Evolutionary conservation across 2,888 invertebrate genomes (phyloP).

Genomic region (Stenodera caucasica): DNA sequence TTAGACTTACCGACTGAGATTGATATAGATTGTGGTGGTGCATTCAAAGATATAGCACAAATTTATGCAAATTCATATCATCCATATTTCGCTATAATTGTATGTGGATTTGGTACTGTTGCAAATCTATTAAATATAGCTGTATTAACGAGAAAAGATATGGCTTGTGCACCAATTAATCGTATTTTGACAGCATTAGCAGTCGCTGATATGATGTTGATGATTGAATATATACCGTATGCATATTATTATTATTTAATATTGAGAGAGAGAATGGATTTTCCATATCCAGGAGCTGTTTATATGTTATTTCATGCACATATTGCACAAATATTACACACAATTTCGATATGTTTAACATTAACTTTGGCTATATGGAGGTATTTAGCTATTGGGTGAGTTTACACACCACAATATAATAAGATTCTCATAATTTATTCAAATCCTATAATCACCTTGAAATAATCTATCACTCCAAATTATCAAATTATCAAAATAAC

Average conservation of each 20-base stretch:
- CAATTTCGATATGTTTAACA: conserved; percentile 80
- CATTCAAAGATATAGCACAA: conserved; percentile 58
- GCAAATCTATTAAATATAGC: conserved; percentile 86
- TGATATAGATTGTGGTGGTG: conserved; percentile 37
- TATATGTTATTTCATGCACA: conserved; percentile 80
- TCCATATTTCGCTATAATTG: conserved; percentile 79
- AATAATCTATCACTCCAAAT: too few species aligned
- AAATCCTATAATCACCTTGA: too few species aligned
- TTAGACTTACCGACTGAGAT: background rate
- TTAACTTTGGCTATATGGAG: conserved; percentile 84
- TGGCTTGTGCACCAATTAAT: conserved; percentile 83
- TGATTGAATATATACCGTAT: conserved; percentile 83
- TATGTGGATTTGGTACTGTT: conserved; percentile 84
- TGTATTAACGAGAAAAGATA: conserved; percentile 79
- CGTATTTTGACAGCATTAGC: conserved; percentile 82
- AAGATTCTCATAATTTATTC: too few species aligned
- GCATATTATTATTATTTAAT: conserved; percentile 67
- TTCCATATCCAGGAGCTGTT: conserved; percentile 72
- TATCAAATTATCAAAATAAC: too few species aligned
- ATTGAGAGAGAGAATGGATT: conserved; percentile 65
- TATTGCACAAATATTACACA: conserved; percentile 79
- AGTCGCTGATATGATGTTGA: conserved; percentile 86
- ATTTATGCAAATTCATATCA: conserved; percentile 71
- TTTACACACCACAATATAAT: too few species aligned
- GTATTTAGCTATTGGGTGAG: conserved; percentile 80